Base-by-base conservation (phyloP, 1,140 invertebrate species). In the Zaprionus kolodkinae region DNA sequence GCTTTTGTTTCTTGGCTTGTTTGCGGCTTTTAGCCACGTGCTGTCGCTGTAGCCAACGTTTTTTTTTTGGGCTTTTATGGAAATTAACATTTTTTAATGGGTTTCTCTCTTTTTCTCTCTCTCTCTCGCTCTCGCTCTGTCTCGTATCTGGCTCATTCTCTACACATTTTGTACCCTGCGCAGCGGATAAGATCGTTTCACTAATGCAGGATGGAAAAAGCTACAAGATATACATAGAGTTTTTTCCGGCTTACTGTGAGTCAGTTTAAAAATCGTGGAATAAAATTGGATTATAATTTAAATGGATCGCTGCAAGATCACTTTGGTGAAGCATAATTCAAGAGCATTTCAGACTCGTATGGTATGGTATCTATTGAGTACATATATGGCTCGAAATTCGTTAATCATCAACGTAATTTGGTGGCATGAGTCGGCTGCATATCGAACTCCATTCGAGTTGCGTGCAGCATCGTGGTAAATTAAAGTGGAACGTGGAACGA, bases 41-140 rank as follows among this genome's bases (percentile, higher is more conserved):
- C 82, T 73, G 50, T 54, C 27, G 27, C 54, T 30, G 56, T 50
- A 21, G 30, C 64, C 35, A 65, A 59, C 45, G 59, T 61, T 84
- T 84, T 21, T 84, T 21, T 21, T 30, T 85, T 80, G 30, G 55
- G 35, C 36, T 73, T 79, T 86, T 79, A 82, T 86, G 83, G 82
- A 86, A 86, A 86, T 86, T 87, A 81, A 86, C 82, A 86, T 86
- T 87, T 87, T 86, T 87, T 86, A 87, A 86, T 86, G 76, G 83
- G 45, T 86, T 86, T 81, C 66, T 81, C 40, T 45, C 40, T 21
- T 2, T 21, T 2, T 21, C 21, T 21, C 21, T 21, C 21, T 21
- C 21, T 21, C 21, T 21, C 21, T 21, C 21, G 1, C 21, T 21
- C 21, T 21, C 21, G 1, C 21, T 21, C 21, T 21, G 21, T 21